These are phyloP conservation scores for Otolemur garnettii DNA, from an alignment of 2,113 vertebrate genomes.

Conservation along the genomic window DNA sequence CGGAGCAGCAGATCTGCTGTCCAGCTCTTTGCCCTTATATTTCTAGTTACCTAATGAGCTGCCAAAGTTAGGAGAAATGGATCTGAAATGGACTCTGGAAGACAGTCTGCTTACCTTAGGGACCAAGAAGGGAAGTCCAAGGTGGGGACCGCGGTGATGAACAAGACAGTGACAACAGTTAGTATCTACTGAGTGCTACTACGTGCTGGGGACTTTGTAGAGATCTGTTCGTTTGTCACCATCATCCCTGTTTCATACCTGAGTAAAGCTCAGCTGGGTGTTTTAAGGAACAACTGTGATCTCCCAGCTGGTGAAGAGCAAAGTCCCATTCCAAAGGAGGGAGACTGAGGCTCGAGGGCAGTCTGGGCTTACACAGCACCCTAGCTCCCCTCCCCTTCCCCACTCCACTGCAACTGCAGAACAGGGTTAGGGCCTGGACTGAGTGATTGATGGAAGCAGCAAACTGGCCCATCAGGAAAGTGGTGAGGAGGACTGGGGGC, in stretches of 20 bases:
- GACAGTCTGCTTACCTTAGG: background rate
- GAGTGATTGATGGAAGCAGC: background rate
- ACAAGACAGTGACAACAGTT: background rate
- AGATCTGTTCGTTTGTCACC: too few species aligned
- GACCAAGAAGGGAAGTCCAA: background rate
- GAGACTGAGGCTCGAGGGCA: too few species aligned
- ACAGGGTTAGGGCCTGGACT: background rate
- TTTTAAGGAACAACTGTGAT: background rate
- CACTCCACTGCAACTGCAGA: background rate
- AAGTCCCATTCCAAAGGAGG: background rate
- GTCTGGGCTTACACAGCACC: background rate
- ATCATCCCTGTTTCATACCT: background rate
- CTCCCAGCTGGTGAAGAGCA: background rate
- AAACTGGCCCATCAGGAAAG: background rate
- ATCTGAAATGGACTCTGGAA: background rate
- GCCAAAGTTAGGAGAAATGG: background rate
- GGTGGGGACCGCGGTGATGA: background rate
- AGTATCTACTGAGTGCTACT: rapidly evolving
- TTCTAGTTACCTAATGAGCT: background rate
- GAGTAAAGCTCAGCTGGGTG: background rate
- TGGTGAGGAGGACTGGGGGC: background rate
- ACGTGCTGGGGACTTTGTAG: background rate
- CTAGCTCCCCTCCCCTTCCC: too few species aligned
- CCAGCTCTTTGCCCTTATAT: background rate
- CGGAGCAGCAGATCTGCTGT: background rate